Base-by-base conservation (phyloP, 2,113 vertebrate species). In the Thryonomys swinderianus region DNA sequence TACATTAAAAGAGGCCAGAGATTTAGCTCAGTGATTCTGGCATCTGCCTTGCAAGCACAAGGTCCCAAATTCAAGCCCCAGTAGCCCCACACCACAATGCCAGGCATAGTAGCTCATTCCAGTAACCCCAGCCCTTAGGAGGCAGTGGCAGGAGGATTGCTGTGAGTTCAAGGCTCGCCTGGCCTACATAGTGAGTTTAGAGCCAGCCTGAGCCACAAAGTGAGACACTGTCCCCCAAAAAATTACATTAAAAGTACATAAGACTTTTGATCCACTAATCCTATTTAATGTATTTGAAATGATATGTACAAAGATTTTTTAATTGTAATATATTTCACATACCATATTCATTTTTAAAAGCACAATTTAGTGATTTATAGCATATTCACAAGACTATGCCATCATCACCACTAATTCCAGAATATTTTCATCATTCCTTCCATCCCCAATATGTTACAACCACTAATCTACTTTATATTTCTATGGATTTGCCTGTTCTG, bases 1-100 rank as follows among this genome's bases (percentile, higher is more conserved):
- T 74, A n/a, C 30, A 73, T 69, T 51, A 34, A 95, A 96, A 87
- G 13, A n/a, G n/a, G n/a, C n/a, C n/a, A n/a, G n/a, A n/a, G n/a
- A n/a, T n/a, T n/a, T n/a, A n/a, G n/a, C n/a, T n/a, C n/a, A n/a
- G n/a, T n/a, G n/a, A n/a, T n/a, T n/a, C n/a, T n/a, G n/a, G n/a
- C n/a, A n/a, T n/a, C n/a, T n/a, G n/a, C n/a, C n/a, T n/a, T n/a
- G n/a, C n/a, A n/a, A n/a, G n/a, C n/a, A n/a, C n/a, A n/a, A n/a
- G n/a, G n/a, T n/a, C n/a, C n/a, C n/a, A n/a, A n/a, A n/a, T n/a
- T n/a, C n/a, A n/a, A n/a, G n/a, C n/a, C n/a, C n/a, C n/a, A n/a
- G n/a, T n/a, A n/a, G n/a, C n/a, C n/a, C n/a, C n/a, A n/a, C n/a
- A n/a, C n/a, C n/a, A n/a, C n/a, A n/a, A n/a, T n/a, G n/a, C n/a